Evolutionary conservation across 2,113 vertebrate genomes (phyloP), one percentile per base, ranked within the genome.

Genomic region (Sturnira hondurensis): DNA sequence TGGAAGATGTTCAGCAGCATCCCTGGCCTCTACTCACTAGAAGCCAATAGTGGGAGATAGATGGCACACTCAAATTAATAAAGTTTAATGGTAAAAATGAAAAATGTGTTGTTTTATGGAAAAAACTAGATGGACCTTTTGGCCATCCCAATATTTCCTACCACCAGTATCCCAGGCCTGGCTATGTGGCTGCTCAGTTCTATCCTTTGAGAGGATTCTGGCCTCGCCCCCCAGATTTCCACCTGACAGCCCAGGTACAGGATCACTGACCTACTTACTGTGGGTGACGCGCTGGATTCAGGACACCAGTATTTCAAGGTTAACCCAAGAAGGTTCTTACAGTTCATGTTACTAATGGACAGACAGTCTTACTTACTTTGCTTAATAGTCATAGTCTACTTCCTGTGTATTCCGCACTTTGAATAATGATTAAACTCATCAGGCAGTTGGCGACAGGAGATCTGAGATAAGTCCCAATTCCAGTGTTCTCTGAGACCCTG

Each of bases 121-220:
- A 31, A 63, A 63, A 63, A 31, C 26, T 63, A 63, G 31, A 31
- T 6, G 5, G 61, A 63, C 28, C 13, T 63, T 63, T 63, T 31
- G 28, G 28, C 28, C 28, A 63, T 15, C 61, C 61, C 28, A 63
- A 12, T 63, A 63, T 95, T 97, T 93, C 28, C 45, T 87, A 65
- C 94, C 33, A 50, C 63, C 11, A n/a, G 52, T 61, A 84, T 20
- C n/a, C 78, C 67, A 91, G 82, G 4, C 81, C 52, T 80, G 63
- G n/a, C 45, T 61, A 5, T 20, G 28, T 20, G 67, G 61, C n/a
- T 33, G 14, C 84, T 96, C 93, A 26, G 24, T 50, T 81, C 38
- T 89, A 38, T 65, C 14, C 36, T 97, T 22, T 0, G 33, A 45
- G 77, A 70, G 58, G 24, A 45, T 1, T 88, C 36, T 9, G 16